Percentiles rank a stretch among this genome's conserved stretches.
These are phyloP conservation scores for Drosophila picticornis DNA, from an alignment of 2,888 invertebrate genomes.

Conservation along the genomic window DNA sequence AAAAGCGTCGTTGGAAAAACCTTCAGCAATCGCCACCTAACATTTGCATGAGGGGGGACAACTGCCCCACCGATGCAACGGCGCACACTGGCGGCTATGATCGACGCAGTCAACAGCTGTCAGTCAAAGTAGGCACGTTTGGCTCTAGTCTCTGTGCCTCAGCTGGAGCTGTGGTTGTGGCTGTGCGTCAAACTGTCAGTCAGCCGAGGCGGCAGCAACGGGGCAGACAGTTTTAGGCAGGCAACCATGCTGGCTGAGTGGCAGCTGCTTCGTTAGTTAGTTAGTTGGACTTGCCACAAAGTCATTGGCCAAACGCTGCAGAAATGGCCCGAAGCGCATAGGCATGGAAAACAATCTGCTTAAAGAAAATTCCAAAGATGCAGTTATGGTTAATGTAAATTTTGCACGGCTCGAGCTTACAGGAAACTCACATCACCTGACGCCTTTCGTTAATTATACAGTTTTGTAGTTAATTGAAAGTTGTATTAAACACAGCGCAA, in stretches of 20 bases:
- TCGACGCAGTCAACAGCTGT: constrained; percentile 66
- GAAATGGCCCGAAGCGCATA: constrained; percentile 47
- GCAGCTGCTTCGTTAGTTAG: constrained; percentile 54
- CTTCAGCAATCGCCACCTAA: constrained; percentile 5
- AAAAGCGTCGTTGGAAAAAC: constrained; percentile 24
- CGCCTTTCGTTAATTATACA: neutral
- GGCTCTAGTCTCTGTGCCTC: constrained; percentile 11
- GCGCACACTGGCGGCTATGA: constrained; percentile 38
- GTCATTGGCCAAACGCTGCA: constrained; percentile 44
- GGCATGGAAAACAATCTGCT: constrained; percentile 15
- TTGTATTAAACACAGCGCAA: neutral
- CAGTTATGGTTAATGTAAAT: constrained; percentile 32
- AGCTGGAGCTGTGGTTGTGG: constrained; percentile 9
- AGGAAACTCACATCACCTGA: neutral
- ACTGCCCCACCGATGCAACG: neutral
- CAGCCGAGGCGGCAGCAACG: constrained; percentile 3
- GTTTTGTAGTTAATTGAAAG: constrained; percentile 12
- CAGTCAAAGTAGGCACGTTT: constrained; percentile 61
- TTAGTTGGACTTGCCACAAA: constrained; percentile 49
- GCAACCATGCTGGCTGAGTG: neutral
- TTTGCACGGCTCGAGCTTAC: constrained; percentile 5
- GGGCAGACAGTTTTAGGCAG: constrained; percentile 27
- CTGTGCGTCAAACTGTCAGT: constrained; percentile 31
- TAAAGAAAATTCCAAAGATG: constrained; percentile 4
- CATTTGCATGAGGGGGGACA: constrained; percentile 16